Base-by-base conservation (phyloP, 2,888 invertebrate species). In the Coremacera marginata region DNA sequence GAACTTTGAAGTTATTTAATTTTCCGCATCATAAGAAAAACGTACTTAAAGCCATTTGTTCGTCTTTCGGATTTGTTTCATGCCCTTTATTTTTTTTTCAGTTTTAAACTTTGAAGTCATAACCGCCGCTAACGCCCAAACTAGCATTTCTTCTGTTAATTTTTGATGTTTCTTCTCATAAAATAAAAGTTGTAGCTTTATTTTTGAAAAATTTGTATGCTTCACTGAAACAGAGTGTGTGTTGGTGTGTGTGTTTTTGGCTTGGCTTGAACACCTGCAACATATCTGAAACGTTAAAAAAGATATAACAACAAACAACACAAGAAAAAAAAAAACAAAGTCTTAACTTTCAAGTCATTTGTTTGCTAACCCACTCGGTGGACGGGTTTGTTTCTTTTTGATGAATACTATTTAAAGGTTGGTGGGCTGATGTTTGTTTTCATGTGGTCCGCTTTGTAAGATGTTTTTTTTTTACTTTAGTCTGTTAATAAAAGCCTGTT, bases 1-100 rank as follows among this genome's bases (percentile, higher is more conserved):
- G 57, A 71, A 71, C 60, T 71, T 71, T 71, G 71, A 71, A 60
- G 71, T 71, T 60, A 57, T 71, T 71, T 71, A 55, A 71, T 71
- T 71, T 71, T 71, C 71, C 71, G 60, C 71, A 71, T 71, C 71
- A 60, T 19, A 60, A 71, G 34, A 60, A 71, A 60, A 60, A 60
- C 63, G 63, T n/a, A 34, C 16, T 31, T 31, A 63, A 9, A 63
- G 63, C 31, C 44, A 44, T 44, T 27, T 60, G 60, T 19, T 25
- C 22, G 60, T 14, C 60, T 44, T 44, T 7, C 14, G 14, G 44
- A 44, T 63, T 16, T 31, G 31, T 68, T 37, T 37, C 11, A 34
- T 37, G 37, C 67, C 37, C 34, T 67, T 37, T 19, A 34, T 22
- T 31, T 34, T 37, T 71, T 57, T 4, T 22, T 27, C 8, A 14